These are phyloP conservation scores for Arctia plantaginis DNA, from an alignment of 2,888 invertebrate species.

Conservation along the genomic window DNA sequence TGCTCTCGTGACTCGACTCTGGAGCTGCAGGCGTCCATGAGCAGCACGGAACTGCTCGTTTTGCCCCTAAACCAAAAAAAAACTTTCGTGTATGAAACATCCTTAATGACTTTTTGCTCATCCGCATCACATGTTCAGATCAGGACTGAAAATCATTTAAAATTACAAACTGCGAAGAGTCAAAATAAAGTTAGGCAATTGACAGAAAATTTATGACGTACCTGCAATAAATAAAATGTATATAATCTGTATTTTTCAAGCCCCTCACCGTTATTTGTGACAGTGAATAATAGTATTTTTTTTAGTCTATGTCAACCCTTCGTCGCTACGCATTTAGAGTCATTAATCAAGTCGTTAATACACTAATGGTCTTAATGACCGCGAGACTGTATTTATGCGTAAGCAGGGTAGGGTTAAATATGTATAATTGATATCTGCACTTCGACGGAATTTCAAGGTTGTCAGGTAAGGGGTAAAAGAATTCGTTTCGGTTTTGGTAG, in stretches of 20 bases:
- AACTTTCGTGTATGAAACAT: too few relatives aligned
- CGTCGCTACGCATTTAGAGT: constrained; percentile 28
- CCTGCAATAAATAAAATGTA: constrained; percentile 12
- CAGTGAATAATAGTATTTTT: constrained; percentile 9
- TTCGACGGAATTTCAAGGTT: constrained; percentile 43
- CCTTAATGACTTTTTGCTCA: too few relatives aligned
- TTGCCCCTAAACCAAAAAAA: too few relatives aligned
- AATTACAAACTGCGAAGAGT: too few relatives aligned
- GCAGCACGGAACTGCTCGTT: too few relatives aligned
- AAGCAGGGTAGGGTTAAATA: constrained; percentile 40
- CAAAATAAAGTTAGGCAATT: neutral
- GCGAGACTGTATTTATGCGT: constrained; percentile 38
- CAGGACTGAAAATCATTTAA: neutral
- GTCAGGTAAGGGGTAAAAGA: constrained; percentile 30
- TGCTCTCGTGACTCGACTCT: too few relatives aligned
- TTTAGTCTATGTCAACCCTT: constrained; percentile 52
- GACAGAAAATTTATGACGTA: neutral
- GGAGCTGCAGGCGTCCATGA: too few relatives aligned
- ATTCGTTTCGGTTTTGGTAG: neutral
- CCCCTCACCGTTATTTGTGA: constrained; percentile 6
- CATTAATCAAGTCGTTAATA: constrained; percentile 54
- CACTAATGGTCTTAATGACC: constrained; percentile 50
- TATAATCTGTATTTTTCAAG: constrained; percentile 4
- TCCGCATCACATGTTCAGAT: neutral
- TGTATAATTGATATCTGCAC: constrained; percentile 51